Evolutionary conservation across 1,140 invertebrate genomes (phyloP).

Genomic region (Sipha flava): DNA sequence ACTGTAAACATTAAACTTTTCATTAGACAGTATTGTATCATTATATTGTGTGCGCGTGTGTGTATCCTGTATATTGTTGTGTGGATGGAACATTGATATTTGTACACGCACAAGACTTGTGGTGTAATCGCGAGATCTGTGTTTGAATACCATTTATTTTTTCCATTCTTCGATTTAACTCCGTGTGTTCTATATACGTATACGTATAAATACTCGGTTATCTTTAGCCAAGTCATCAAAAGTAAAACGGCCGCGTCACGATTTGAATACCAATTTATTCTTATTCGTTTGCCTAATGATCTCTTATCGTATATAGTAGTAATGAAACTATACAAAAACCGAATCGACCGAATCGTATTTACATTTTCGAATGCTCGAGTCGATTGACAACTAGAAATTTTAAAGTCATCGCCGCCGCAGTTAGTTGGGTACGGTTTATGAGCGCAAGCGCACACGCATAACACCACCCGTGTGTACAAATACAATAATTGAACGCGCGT

Average conservation of each 20-base stretch:
- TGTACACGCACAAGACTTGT: too few species aligned
- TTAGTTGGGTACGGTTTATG: too few species aligned
- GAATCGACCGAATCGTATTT: not conserved
- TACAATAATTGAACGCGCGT: too few species aligned
- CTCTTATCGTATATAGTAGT: not conserved
- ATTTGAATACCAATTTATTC: conserved; percentile 17
- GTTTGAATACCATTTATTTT: not conserved
- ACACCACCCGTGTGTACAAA: too few species aligned
- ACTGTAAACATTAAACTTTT: too few species aligned
- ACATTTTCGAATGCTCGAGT: not conserved
- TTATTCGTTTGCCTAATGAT: conserved; percentile 17
- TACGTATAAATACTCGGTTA: too few species aligned
- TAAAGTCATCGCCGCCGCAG: not conserved
- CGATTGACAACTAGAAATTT: not conserved
- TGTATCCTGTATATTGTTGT: too few species aligned
- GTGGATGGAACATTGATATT: too few species aligned
- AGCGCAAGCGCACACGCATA: too few species aligned
- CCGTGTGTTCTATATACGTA: too few species aligned
- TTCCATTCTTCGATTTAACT: not conserved
- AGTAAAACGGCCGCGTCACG: not conserved
- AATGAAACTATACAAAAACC: not conserved
- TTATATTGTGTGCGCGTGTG: too few species aligned
- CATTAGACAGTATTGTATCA: too few species aligned
- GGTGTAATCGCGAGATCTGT: not conserved
- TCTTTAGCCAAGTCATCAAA: not conserved